Evolutionary conservation across 2,888 invertebrate genomes (phyloP), one percentile per base, ranked within the genome.

Genomic region (Archaeoteleia sp.): DNA sequence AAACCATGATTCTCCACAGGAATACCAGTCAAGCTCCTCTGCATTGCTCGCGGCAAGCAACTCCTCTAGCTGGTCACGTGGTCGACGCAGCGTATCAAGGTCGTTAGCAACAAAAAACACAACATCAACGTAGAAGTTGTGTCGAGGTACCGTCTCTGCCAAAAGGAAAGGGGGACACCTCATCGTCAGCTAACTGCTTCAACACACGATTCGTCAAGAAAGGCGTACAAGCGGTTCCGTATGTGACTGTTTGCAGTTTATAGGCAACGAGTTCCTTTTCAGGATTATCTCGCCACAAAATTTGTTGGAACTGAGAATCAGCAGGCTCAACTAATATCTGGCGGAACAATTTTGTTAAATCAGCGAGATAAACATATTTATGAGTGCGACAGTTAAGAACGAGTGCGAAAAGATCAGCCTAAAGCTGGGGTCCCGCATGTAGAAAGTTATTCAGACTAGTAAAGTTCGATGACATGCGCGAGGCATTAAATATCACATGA

Each of bases 51-150:
- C n/a, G n/a, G n/a, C n/a, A n/a, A n/a, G n/a, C n/a, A n/a, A n/a
- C n/a, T n/a, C n/a, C n/a, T n/a, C n/a, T n/a, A n/a, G n/a, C n/a
- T 42, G 25, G 1, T 42, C 9, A 10, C 20, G 39, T 17, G 7
- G 3, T 9, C n/a, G 27, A 1, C 40, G 20, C 1, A 20, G 1
- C 9, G 8, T 1, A 8, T 27, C 40, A 42, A 42, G 2, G 2
- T 25, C 12, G 10, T 42, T 10, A 1, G 25, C 27, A 1, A 13
- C 40, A 8, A 42, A 25, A n/a, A 42, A 13, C 1, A 6, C 25
- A 27, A 25, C 40, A 7, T 42, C 25, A 7, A 42, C 23, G 12
- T 42, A 42, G 7, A 42, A 42, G n/a, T 42, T 13, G 4, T 39
- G 3, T 3, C 1, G 9, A 1, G 20, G 13, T 1, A 20, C 2